Base-by-base conservation (phyloP, 1,140 invertebrate genomes). In the Drosophila leontia region DNA sequence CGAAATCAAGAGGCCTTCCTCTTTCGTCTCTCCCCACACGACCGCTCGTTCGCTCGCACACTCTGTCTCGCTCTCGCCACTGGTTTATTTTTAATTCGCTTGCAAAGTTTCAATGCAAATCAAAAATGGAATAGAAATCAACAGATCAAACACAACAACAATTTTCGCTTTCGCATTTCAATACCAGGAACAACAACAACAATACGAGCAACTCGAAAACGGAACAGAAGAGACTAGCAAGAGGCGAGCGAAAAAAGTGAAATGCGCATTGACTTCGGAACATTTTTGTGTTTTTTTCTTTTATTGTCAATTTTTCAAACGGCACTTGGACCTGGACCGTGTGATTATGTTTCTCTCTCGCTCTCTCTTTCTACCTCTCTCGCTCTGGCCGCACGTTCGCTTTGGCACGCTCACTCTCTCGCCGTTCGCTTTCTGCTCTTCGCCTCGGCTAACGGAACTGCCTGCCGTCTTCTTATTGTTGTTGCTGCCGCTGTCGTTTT, bases 251-350 rank as follows among this genome's bases (percentile, higher is more conserved):
- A 35, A 80, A 88, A 86, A 87, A 86, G 84, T 88, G 85, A 87
- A 87, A 87, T 90, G 84, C 85, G 80, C 80, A 86, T 88, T 80
- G 82, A 80, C 72, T 80, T 78, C 67, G 67, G 61, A 78, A 63
- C 80, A 51, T 51, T 58, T 76, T 72, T 39, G 53, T 56, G 35
- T 56, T 51, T 6, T n/a, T 47, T 56, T 56, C 37, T 75, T 84
- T 75, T 81, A 69, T 75, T 85, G 64, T 80, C 58, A 74, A 85
- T 80, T 85, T 83, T 87, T 88, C 76, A 88, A 87, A 87, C 80
- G 71, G 79, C 70, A 85, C 75, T 86, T 75, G 70, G 80, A 78
- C 76, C 63, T 70, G 63, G 55, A 72, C 67, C 68, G 67, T 72
- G 69, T 72, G 69, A 71, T 72, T 72, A 45, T 72, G 53, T 50